phyloP scores from a whole-genome alignment of 1,140 invertebrate species.

The Halictus rubicundus region DNA sequence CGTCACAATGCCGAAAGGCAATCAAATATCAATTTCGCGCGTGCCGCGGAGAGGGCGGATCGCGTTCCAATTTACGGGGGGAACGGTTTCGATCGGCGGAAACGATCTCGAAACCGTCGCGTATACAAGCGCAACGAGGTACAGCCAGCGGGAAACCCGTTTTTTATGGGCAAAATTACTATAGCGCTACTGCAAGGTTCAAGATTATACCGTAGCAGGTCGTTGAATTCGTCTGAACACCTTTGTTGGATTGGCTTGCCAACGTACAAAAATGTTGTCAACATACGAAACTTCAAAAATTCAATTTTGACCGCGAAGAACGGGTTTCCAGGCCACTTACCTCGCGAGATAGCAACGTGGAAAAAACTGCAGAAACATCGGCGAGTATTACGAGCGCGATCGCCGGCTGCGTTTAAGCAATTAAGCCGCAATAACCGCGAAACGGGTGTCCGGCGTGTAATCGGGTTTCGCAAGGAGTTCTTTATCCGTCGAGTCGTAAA shows the following conservation, averaged over 20 bases:
- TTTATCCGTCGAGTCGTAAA: slow-evolving; percentile 2
- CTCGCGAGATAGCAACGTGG: neutral
- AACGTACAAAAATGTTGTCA: no score
- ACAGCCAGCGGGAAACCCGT: neutral
- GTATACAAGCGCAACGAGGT: slow-evolving; percentile 12
- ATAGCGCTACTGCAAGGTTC: no score
- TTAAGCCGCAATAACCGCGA: slow-evolving; percentile 35
- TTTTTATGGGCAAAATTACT: no score
- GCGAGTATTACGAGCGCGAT: neutral
- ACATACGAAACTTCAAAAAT: neutral
- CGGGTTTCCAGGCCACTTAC: no score
- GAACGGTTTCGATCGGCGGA: slow-evolving; percentile 21
- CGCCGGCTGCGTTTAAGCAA: slow-evolving; percentile 15
- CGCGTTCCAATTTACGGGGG: slow-evolving; percentile 37
- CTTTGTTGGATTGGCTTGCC: no score
- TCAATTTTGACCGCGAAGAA: no score
- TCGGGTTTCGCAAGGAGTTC: slow-evolving; percentile 38
- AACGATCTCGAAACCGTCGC: slow-evolving; percentile 37
- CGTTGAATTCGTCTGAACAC: no score
- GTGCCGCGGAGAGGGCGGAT: neutral
- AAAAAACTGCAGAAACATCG: neutral
- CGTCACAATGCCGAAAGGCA: slow-evolving; percentile 28
- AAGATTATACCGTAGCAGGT: no score
- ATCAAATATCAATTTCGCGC: slow-evolving; percentile 38
- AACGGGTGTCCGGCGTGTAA: slow-evolving; percentile 27